Evolutionary conservation across 2,888 invertebrate genomes (phyloP), one percentile per base, ranked within the genome.

Genomic region (Chesias legatella): DNA sequence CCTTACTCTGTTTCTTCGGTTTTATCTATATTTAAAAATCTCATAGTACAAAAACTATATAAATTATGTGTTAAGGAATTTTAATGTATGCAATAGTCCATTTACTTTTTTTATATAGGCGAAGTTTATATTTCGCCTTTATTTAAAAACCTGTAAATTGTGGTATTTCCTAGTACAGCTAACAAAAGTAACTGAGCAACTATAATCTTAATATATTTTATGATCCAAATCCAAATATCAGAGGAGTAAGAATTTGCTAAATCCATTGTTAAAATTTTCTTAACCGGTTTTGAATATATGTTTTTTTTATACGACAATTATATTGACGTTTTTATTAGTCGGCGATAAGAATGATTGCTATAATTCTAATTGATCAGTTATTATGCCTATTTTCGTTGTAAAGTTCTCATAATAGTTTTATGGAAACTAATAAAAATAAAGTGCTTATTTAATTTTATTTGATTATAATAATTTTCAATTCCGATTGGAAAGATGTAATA

Each of bases 281-380:
- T 32, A 35, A 44, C 44, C 13, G 35, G 39, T 40, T 44, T 40
- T 32, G 6, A 22, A 32, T n/a, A 35, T 28, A 24, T 33, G 33
- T 27, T 34, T n/a, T n/a, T n/a, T n/a, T n/a, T n/a, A n/a, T n/a
- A n/a, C n/a, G 43, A 44, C 31, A 35, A 35, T 44, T 34, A 21
- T 4, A 13, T 34, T 26, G 17, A 10, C 26, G 26, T 35, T 31
- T 21, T 44, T 40, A 40, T 36, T 40, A 27, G 31, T 11, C 34
- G 26, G 25, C 32, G 27, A 25, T 44, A 17, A 3, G 13, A n/a
- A 17, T 17, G 23, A 39, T 39, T 39, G 31, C 23, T 21, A 35
- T 35, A 39, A 35, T 29, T 44, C 30, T 39, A 35, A 38, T 35
- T 34, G 31, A 24, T 27, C 27, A 39, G 27, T 24, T 44, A 44